A percentile compares a stretch with the other conserved stretches of the same genome.
Evolutionary conservation across 2,888 invertebrate species (phyloP).

Genomic region (Fabriciana adippe): DNA sequence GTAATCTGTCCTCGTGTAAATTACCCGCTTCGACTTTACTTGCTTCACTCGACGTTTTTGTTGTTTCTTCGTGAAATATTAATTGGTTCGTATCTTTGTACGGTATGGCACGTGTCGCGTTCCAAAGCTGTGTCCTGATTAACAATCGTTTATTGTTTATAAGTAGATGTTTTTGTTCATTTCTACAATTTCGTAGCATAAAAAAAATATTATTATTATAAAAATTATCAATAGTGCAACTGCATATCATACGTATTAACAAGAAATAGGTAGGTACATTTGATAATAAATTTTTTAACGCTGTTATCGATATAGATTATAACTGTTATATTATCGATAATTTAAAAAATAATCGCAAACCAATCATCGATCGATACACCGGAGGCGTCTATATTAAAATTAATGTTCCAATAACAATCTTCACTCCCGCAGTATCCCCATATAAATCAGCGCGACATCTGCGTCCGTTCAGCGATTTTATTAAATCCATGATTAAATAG

Average conservation of each 20-base stretch:
- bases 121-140: constrained; percentile 6
- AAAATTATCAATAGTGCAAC: too few species aligned
- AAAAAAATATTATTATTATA: too few species aligned
- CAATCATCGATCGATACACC: constrained; percentile 12
- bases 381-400: constrained; percentile 21
- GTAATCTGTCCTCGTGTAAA: constrained; percentile 48
- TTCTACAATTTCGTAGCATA: too few species aligned
- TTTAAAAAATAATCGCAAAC: constrained; percentile 2
- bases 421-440: constrained; percentile 34
- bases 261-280: neutral
- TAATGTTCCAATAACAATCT: constrained; percentile 32
- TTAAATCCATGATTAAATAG: constrained; percentile 71
- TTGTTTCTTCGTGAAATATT: constrained; percentile 32
- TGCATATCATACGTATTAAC: too few species aligned
- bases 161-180: neutral
- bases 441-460: constrained; percentile 59
- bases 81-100: constrained; percentile 32
- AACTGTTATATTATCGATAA: constrained; percentile 4
- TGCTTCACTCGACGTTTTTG: constrained; percentile 30
- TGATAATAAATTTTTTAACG: neutral
- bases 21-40: constrained; percentile 33
- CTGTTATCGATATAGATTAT: constrained; percentile 4
- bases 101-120: constrained; percentile 17
- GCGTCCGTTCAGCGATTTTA: constrained; percentile 60
- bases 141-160: constrained; percentile 9